Evolutionary conservation across 1,140 invertebrate genomes (phyloP).

Genomic region (Drosophila lini): DNA sequence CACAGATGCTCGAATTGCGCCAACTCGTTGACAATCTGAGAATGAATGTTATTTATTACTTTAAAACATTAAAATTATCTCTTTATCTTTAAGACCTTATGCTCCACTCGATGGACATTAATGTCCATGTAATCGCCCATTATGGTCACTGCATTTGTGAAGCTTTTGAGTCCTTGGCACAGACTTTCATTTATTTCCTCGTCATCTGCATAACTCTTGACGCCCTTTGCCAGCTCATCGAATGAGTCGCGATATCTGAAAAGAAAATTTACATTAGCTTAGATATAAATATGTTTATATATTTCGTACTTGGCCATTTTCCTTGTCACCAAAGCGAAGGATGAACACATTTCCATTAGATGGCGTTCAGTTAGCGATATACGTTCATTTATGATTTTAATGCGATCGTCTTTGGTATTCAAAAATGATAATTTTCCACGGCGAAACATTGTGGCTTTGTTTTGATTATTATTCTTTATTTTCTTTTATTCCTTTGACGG

Average conservation of each 20-base stretch:
- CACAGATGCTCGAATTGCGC: constrained; percentile 90
- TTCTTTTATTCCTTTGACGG: constrained; percentile 17
- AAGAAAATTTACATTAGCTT: neutral
- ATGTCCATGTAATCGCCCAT: constrained; percentile 90
- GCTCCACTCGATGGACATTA: constrained; percentile 88
- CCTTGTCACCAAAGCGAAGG: constrained; percentile 88
- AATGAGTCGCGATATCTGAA: constrained; percentile 88
- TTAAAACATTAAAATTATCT: no score
- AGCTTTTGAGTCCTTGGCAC: constrained; percentile 87
- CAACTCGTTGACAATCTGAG: constrained; percentile 85
- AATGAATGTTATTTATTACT: neutral
- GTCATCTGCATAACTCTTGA: constrained; percentile 88
- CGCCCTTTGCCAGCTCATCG: constrained; percentile 88
- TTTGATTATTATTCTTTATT: constrained; percentile 13
- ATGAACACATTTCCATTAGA: constrained; percentile 88
- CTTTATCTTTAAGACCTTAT: constrained; percentile 86
- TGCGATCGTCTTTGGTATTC: constrained; percentile 79
- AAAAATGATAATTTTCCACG: constrained; percentile 76
- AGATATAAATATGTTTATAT: neutral
- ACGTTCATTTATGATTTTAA: constrained; percentile 88
- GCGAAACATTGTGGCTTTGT: constrained; percentile 64
- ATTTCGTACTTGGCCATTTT: constrained; percentile 88
- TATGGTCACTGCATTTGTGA: constrained; percentile 88
- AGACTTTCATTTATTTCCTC: constrained; percentile 90
- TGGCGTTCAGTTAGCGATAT: constrained; percentile 89